Evolutionary conservation across 2,888 invertebrate genomes (phyloP).

Genomic region (Orchestes rusci): DNA sequence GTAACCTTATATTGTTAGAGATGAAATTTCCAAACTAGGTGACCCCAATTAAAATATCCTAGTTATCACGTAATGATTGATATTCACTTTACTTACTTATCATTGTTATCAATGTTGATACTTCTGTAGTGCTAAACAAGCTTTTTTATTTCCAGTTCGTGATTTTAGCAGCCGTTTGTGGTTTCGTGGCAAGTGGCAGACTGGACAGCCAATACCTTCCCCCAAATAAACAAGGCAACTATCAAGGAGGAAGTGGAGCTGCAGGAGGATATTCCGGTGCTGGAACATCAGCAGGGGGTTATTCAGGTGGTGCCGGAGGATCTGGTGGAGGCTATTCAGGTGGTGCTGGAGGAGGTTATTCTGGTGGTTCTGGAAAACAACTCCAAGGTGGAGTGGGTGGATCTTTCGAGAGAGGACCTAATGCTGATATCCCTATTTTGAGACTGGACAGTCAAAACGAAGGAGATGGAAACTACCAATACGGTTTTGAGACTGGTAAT

Average conservation of each 20-base stretch:
- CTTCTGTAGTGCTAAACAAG: no score
- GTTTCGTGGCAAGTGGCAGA: conserved; percentile 20
- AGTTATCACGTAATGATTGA: no score
- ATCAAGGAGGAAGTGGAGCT: conserved; percentile 10
- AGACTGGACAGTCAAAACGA: conserved; percentile 36
- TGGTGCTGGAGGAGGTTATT: conserved; percentile 8
- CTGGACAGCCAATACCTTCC: conserved; percentile 21
- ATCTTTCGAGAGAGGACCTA: conserved; percentile 13
- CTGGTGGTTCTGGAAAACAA: conserved; percentile 9
- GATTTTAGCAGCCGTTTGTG: conserved; percentile 19
- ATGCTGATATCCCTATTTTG: conserved; percentile 33
- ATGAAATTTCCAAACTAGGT: no score
- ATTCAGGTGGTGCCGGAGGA: conserved; percentile 2
- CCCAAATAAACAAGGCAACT: conserved; percentile 27
- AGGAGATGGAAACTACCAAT: conserved; percentile 35
- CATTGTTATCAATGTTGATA: no score
- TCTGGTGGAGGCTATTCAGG: no score
- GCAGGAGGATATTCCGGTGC: background rate
- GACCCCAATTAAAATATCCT: no score
- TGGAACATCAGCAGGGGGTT: conserved; percentile 7
- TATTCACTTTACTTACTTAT: no score
- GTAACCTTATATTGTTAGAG: background rate
- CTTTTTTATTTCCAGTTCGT: conserved; percentile 16
- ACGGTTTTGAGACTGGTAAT: conserved; percentile 52
- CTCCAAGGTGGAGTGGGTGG: conserved; percentile 10